phyloP scores from a whole-genome alignment of 1,140 invertebrate species.

The Atopsyche davidsoni region DNA sequence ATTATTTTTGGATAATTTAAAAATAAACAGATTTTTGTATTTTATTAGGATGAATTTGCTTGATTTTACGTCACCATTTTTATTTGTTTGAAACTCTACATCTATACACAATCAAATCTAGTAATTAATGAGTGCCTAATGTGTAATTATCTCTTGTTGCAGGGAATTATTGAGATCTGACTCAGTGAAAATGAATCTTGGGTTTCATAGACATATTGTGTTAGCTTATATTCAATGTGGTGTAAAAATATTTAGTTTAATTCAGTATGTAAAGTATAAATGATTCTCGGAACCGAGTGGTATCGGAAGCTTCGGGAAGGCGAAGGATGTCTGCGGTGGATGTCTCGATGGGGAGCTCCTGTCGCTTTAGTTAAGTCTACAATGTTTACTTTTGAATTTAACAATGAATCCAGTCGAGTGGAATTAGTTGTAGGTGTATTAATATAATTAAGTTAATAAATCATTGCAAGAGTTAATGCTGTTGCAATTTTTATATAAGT shows the following conservation, averaged over 20 bases:
- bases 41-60: no score
- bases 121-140: no score
- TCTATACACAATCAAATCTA: no score
- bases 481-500: constrained; percentile 6
- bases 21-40: no score
- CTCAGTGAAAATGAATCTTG: constrained; percentile 24
- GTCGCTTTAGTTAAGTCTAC: constrained; percentile 10
- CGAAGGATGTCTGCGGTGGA: no score
- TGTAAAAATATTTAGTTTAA: constrained; percentile 28
- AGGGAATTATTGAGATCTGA: constrained; percentile 27
- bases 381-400: constrained; percentile 9
- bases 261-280: constrained; percentile 14
- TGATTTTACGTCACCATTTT: no score
- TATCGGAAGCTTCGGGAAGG: no score
- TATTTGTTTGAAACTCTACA: no score
- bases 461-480: constrained; percentile 9
- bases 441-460: constrained; percentile 7
- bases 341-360: no score
- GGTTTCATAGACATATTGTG: constrained; percentile 25
- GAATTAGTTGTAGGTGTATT: constrained; percentile 17
- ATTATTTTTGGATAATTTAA: no score
- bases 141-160: constrained; percentile 20
- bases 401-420: background rate
- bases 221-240: constrained; percentile 26
- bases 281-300: constrained; percentile 16